phyloP scores from a whole-genome alignment of 2,113 vertebrate genomes.

The Nymphicus hollandicus region DNA sequence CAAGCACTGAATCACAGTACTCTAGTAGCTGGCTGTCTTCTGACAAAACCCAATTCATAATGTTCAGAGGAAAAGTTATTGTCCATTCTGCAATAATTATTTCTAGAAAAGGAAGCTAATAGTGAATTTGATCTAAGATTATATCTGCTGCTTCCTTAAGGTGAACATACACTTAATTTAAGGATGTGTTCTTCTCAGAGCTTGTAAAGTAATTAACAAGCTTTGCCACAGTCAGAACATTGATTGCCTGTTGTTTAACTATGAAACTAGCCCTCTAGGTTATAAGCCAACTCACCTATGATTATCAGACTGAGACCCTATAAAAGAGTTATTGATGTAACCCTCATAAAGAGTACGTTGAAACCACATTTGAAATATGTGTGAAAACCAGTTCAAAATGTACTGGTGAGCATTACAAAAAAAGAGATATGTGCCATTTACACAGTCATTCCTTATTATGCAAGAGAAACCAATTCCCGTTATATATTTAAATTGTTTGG shows the following conservation, averaged over 20 bases:
- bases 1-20: background rate
- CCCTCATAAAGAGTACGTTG: background rate
- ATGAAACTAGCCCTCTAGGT: background rate
- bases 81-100: background rate
- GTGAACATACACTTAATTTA: background rate
- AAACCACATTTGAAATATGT: background rate
- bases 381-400: background rate
- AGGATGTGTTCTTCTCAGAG: background rate
- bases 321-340: background rate
- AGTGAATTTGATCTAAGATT: background rate
- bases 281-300: background rate
- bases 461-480: background rate
- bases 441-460: background rate
- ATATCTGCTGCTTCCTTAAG: background rate
- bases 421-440: background rate
- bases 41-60: background rate
- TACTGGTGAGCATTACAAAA: background rate
- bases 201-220: background rate
- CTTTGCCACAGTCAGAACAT: background rate
- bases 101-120: background rate
- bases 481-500: background rate
- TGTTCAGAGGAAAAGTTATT: background rate
- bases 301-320: background rate
- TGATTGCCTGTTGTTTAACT: background rate
- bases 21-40: fast-evolving